Evolutionary conservation across 1,140 invertebrate genomes (phyloP).

Genomic region (Agraylea sexmaculata): DNA sequence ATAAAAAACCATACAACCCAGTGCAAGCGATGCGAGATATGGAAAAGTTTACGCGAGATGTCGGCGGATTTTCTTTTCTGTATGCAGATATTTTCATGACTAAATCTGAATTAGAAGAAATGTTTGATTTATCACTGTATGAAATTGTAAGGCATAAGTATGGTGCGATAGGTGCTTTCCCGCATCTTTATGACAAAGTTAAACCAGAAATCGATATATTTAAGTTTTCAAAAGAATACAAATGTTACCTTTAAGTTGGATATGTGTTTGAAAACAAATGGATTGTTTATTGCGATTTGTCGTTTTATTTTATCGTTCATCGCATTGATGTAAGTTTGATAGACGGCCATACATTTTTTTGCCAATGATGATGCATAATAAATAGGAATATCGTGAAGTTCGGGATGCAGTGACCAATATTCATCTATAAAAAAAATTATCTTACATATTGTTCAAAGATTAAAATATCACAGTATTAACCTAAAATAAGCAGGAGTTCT

Average conservation of each 20-base stretch:
- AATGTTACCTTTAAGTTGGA: constrained; percentile 83
- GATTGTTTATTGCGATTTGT: constrained; percentile 97
- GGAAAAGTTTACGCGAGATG: constrained; percentile 45
- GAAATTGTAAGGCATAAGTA: constrained; percentile 53
- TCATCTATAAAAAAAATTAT: constrained; percentile 57
- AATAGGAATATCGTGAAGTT: constrained; percentile 97
- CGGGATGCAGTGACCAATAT: constrained; percentile 96
- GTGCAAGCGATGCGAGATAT: constrained; percentile 37
- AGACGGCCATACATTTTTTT: constrained; percentile 99
- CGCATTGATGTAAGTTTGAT: constrained; percentile 98
- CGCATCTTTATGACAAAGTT: constrained; percentile 75
- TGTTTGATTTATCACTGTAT: constrained; percentile 74
- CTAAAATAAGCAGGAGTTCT: constrained; percentile 87
- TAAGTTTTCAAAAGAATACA: constrained; percentile 20
- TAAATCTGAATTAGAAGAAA: constrained; percentile 63
- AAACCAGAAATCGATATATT: constrained; percentile 61
- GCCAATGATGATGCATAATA: constrained; percentile 98
- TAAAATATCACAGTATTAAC: constrained; percentile 28
- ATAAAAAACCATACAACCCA: constrained; percentile 44
- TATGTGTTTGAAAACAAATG: constrained; percentile 98
- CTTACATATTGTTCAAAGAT: constrained; percentile 5
- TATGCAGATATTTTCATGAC: constrained; percentile 71
- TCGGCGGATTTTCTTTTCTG: constrained; percentile 56
- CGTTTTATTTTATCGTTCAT: constrained; percentile 97
- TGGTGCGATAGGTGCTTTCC: constrained; percentile 58